These are phyloP conservation scores for Bucco capensis DNA, from an alignment of 2,113 vertebrate genomes.

Conservation along the genomic window DNA sequence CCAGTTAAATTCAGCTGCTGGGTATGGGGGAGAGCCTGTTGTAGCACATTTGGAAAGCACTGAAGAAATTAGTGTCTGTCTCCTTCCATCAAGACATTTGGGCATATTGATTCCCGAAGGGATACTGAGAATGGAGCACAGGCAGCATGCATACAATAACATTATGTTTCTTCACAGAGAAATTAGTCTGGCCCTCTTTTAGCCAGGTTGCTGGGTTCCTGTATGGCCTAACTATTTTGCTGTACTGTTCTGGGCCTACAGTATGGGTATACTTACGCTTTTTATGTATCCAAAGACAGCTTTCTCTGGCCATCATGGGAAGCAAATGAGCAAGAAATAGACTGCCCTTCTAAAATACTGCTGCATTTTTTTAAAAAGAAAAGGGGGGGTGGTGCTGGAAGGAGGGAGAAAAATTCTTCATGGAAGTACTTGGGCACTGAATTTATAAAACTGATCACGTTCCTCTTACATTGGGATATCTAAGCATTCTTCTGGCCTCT, in stretches of 20 bases:
- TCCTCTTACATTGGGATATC: background rate
- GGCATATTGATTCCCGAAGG: background rate
- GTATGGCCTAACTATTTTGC: background rate
- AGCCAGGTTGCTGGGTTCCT: background rate
- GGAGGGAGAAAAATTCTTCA: background rate
- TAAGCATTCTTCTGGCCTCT: background rate
- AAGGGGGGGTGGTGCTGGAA: rapidly evolving
- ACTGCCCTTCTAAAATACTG: background rate
- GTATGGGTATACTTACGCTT: background rate
- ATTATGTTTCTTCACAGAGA: background rate
- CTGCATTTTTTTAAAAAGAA: background rate
- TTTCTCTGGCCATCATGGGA: background rate
- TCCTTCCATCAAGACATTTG: background rate
- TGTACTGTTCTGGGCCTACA: background rate
- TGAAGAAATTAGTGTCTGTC: background rate
- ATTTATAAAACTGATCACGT: background rate
- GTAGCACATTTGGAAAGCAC: background rate
- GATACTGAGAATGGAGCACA: background rate
- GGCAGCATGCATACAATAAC: background rate
- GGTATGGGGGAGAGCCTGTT: background rate
- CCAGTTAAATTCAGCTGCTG: background rate
- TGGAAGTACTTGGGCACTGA: background rate
- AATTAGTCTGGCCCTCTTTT: background rate
- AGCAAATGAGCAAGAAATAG: background rate
- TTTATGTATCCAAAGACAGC: background rate